Evolutionary conservation across 2,113 vertebrate species (phyloP), one percentile per base, ranked within the genome.

Genomic region (Heterochromis multidens): DNA sequence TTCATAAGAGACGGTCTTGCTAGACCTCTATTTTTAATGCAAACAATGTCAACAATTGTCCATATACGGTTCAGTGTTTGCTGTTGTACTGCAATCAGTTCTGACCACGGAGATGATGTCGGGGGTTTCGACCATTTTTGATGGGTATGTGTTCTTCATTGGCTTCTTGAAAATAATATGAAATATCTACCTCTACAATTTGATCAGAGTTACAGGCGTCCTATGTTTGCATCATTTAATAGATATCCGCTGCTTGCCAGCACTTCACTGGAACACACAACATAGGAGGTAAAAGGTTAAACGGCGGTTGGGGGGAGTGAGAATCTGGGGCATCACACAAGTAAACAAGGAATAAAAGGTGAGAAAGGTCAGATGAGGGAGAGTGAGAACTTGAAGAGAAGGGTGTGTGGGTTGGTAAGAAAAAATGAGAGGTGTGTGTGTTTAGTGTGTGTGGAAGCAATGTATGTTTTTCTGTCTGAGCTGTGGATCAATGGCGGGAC

Each of bases 391-490:
- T 54, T 21, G 17, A 86, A 23, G 29, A 80, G n/a, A 11, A 37
- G 14, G 21, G 11, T n/a, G 52, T 80, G 25, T 35, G 40, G 63
- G 23, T 23, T 25, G 12, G 21, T 49, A 17, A 60, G 9, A 77
- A 76, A 35, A 57, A 59, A 27, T 13, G 65, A 49, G 40, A 46
- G 27, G 67, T 19, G 83, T 35, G 67, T 33, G 17, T n/a, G 63
- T 43, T 60, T 33, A 52, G 67, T 63, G 58, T 43, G 60, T 61
- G 65, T 93, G 88, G 86, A 46, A 91, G 84, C 77, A 46, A 59
- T 94, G 93, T 95, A 95, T 95, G 84, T 95, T 95, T 96, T 92
- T 91, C 85, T 85, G 91, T 91, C 90, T 90, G 93, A 94, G 92
- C 84, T 2, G 6, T 67, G 86, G 85, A 91, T 95, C 87, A 92